Evolutionary conservation across 2,888 invertebrate genomes (phyloP), one percentile per base, ranked within the genome.

Genomic region (Spatulosminthurus flaviceps): DNA sequence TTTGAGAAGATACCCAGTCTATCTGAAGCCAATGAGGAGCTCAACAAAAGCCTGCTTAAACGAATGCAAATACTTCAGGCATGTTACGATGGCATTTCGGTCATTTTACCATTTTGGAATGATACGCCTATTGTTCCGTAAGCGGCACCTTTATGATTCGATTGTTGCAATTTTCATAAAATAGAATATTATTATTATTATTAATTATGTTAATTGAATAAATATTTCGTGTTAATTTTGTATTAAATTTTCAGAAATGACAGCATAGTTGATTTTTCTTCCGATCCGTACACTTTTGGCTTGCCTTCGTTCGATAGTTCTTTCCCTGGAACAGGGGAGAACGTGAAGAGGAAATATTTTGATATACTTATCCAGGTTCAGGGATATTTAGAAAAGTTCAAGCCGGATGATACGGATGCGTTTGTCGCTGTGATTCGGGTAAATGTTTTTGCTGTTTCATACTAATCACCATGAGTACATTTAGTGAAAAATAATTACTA

Each of bases 341-440:
- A 81, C 61, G 43, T 80, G 0, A 78, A 79, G 77, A 43, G 79
- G 16, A 82, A 81, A 73, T 84, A 84, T 66, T 85, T 82, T 67
- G 79, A 83, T n/a, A 75, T 85, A 13, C 83, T 82, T 67, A 82
- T 69, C 16, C 77, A 79, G 22, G 80, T 84, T n/a, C 79, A 80
- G 24, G 78, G 73, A 0, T 85, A 85, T 42, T 74, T 85, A 42
- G 84, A 85, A 73, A 82, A 82, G 22, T 84, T 81, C 70, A 85
- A 85, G 81, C 93, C 93, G 83, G 95, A 95, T 86, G 94, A 96
- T 86, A 95, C 94, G 0, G 92, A 93, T 85, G 92, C 93, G 81
- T 90, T 95, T 66, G 90, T 90, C 0, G 82, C 84, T 13, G 70
- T 85, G 1, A 81, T 85, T 78, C 82, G 81, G 81, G 85, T 85